Percentiles rank a stretch among this genome's conserved stretches.
Conservation (phyloP, 37 sponge, comb jelly and placozoan species). For the Bolinopsis microptera region DNA sequence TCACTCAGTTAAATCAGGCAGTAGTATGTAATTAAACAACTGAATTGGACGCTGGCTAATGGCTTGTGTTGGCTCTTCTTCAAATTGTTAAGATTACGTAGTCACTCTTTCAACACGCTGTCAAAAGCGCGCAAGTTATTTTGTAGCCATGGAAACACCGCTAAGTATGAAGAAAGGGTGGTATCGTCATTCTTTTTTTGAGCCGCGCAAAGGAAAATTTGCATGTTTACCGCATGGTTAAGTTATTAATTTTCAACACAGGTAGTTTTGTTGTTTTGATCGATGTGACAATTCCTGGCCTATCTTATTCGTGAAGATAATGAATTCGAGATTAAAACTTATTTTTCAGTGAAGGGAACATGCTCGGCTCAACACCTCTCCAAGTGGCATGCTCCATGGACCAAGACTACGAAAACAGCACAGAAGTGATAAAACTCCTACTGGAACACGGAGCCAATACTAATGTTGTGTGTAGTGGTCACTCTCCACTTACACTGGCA, state of each 20-base stretch:
- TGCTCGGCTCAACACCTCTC: background rate
- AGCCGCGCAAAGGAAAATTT: background rate
- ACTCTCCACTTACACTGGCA: constrained; percentile 83
- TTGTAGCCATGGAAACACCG: constrained; percentile 13
- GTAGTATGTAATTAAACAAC: no score
- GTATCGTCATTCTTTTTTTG: background rate
- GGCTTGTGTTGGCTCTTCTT: background rate
- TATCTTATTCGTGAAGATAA: no score
- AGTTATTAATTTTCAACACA: no score
- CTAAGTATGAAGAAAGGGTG: background rate
- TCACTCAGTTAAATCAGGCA: no score
- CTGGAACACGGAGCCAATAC: constrained; percentile 73
- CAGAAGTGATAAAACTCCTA: constrained; percentile 67
- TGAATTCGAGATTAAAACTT: no score
- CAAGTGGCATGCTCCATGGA: constrained; percentile 53
- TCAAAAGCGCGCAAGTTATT: background rate
- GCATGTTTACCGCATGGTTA: background rate
- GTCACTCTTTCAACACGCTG: background rate
- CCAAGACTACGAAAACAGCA: constrained; percentile 29
- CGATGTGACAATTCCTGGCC: no score
- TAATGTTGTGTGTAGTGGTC: constrained; percentile 72
- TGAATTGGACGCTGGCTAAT: background rate
- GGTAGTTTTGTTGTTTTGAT: no score
- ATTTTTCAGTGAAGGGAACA: background rate
- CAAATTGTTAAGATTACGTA: no score